phyloP scores from a whole-genome alignment of 2,888 invertebrate species.

The Cryptosula pallasiana region DNA sequence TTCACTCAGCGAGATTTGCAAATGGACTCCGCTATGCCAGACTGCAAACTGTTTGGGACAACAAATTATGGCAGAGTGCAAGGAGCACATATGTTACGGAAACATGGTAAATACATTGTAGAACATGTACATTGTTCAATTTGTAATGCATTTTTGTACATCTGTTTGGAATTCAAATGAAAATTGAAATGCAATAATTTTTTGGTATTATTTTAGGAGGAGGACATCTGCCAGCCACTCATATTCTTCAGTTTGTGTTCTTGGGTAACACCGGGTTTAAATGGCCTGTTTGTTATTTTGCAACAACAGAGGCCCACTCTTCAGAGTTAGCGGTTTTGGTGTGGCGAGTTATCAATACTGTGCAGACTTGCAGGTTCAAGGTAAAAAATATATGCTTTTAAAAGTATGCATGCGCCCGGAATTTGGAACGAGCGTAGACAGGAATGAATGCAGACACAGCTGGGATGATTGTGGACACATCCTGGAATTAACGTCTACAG shows the following conservation, averaged over 20 bases:
- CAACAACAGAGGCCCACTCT: not conserved
- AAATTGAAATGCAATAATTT: too few relatives aligned
- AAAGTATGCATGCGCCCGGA: too few relatives aligned
- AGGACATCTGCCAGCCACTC: not conserved
- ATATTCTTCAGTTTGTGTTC: not conserved
- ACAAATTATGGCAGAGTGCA: not conserved
- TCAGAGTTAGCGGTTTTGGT: not conserved
- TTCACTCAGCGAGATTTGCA: not conserved
- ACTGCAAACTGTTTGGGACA: not conserved
- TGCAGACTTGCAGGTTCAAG: not conserved
- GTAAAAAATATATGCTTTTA: too few relatives aligned
- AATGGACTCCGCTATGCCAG: not conserved
- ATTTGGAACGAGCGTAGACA: too few relatives aligned
- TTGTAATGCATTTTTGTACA: not conserved
- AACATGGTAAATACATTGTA: not conserved
- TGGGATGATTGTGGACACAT: too few relatives aligned
- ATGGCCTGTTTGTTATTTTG: not conserved
- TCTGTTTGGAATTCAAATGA: not conserved
- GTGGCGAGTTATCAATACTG: not conserved
- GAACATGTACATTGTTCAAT: not conserved
- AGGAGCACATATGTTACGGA: not conserved
- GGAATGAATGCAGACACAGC: too few relatives aligned
- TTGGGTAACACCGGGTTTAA: not conserved
- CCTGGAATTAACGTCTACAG: too few relatives aligned
- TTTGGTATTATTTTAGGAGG: not conserved